Evolutionary conservation across 2,797 vertebrate genomes (phyloP), one percentile per base, ranked within the genome.

Genomic region (Ispidina picta): DNA sequence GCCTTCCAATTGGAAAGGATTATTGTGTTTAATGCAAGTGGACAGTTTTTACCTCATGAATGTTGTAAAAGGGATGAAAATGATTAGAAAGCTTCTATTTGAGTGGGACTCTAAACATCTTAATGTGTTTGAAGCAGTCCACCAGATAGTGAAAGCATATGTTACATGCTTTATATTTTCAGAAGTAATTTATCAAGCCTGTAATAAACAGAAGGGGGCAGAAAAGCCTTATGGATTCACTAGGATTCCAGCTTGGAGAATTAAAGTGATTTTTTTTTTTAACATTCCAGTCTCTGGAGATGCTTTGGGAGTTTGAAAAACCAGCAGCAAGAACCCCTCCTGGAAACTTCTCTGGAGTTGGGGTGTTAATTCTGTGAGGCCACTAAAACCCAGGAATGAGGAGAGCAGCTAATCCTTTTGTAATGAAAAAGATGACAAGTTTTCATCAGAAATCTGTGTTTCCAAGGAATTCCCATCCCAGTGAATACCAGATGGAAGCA

Each of bases 161-260:
- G 18, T 71, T 82, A 1, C 29, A 14, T 58, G 4, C 23, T 23
- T 3, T 26, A 0, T 25, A 26, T 78, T 69, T 76, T 21, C 31
- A n/a, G 26, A 41, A 66, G 56, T 37, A 29, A 73, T 86, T 86
- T 78, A 68, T 55, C 16, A 63, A 93, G 33, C 69, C 26, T 59
- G 3, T 15, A 66, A 41, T 28, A 90, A 92, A 95, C 96, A 95
- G 95, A 96, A 96, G 96, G 91, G 96, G 93, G 96, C 95, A 95
- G 94, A 94, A 96, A 90, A 96, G 56, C 58, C 25, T 92, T 60
- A 46, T 25, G 15, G 85, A 76, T 96, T 72, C 46, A 37, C 35
- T 33, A 20, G 25, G 43, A n/a, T 55, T 92, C 59, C n/a, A 68
- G 60, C n/a, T 63, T 25, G 29, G 41, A 76, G 41, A 77, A 28